Evolutionary conservation across 1,140 invertebrate genomes (phyloP), one percentile per base, ranked within the genome.

Genomic region (honey bee (Apis mellifera)): DNA sequence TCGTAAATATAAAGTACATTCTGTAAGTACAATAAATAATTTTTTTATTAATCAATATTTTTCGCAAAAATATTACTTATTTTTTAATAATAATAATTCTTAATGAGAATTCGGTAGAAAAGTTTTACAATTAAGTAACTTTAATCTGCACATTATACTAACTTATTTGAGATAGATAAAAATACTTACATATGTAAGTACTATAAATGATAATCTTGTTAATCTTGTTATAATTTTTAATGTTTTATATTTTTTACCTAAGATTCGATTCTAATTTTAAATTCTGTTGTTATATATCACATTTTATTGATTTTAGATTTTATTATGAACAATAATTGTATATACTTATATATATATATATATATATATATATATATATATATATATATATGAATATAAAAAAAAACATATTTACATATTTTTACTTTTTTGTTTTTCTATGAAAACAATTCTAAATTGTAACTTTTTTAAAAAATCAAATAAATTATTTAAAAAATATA

Each of bases 61-160:
- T 71, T 76, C 32, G n/a, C 60, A 9, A 57, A 8, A 15, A 52
- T 52, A 26, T 62, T 23, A 79, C 65, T 1, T 21, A 8, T 3
- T 8, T 19, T 42, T 64, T 19, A 59, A 5, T 13, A 23, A 42
- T 42, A 42, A 7, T 42, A 42, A 42, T 42, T 42, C 32, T 42
- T 42, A 42, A 42, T 42, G 7, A 42, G 5, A 7, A 42, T 42
- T 42, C 4, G 32, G 5, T 42, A 42, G 32, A 12, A 23, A 8
- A 81, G 42, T 75, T 23, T 75, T 48, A 21, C 48, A 21, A 76
- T 60, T 52, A 82, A 82, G 60, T 75, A 57, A 42, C 48, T 66
- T 52, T 50, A 4, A 32, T 59, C 32, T 48, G 42, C 54, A 68
- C 54, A 64, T 80, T 32, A 32, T 8, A 12, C n/a, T 42, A 42